Evolutionary conservation across 2,888 invertebrate species (phyloP).

Genomic region (Agrochola lychnidis): DNA sequence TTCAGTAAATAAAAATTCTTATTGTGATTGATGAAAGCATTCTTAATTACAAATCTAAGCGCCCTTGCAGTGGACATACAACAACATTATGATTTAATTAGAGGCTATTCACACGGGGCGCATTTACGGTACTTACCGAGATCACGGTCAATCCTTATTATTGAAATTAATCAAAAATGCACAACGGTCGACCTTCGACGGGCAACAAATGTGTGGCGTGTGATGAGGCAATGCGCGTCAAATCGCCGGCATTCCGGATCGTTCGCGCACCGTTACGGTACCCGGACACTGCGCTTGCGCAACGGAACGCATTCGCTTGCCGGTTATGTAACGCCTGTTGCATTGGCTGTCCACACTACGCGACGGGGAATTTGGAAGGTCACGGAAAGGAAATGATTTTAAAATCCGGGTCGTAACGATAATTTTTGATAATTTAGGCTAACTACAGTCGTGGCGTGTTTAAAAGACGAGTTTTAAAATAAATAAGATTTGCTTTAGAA

Average conservation of each 20-base stretch:
- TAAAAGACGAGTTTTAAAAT: conserved; percentile 10
- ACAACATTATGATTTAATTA: conserved; percentile 32
- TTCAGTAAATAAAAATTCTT: not conserved
- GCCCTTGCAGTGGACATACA: conserved; percentile 21
- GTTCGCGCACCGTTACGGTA: conserved; percentile 86
- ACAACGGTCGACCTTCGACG: conserved; percentile 69
- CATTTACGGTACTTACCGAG: conserved; percentile 48
- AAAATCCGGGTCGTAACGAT: conserved; percentile 45
- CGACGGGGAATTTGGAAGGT: conserved; percentile 55
- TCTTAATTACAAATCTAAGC: conserved; percentile 24
- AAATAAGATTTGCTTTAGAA: conserved; percentile 4
- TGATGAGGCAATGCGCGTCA: conserved; percentile 85
- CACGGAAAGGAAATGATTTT: conserved; percentile 38
- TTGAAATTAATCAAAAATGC: conserved; percentile 63
- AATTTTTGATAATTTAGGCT: conserved; percentile 15
- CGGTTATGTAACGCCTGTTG: conserved; percentile 83
- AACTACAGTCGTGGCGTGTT: not conserved
- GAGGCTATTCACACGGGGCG: conserved; percentile 52
- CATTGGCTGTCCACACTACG: conserved; percentile 77
- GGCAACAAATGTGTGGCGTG: conserved; percentile 69
- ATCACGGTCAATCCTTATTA: conserved; percentile 41
- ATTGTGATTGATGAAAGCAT: conserved; percentile 9
- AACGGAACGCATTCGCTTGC: conserved; percentile 83
- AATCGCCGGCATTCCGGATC: conserved; percentile 88
- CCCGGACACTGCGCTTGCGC: conserved; percentile 86